A percentile compares a stretch with the other conserved stretches of the same genome.
Evolutionary conservation across 2,113 vertebrate species (phyloP).

Genomic region (Crotalus horridus): DNA sequence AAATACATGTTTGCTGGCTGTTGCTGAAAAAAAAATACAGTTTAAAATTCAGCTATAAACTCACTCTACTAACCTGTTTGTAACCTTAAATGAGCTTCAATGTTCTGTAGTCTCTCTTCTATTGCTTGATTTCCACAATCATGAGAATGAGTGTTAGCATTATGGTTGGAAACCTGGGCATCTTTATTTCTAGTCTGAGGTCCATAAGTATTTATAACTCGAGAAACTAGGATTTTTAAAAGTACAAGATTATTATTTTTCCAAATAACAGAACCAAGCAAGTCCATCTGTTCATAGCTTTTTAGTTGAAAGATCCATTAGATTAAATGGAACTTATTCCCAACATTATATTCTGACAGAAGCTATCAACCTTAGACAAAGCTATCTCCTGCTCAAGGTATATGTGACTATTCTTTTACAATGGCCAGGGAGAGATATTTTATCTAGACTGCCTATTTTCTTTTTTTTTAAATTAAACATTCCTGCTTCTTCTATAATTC

Average conservation of each 20-base stretch:
- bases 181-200: slow-evolving; percentile 85
- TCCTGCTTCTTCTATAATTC: background rate
- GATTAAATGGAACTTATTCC: background rate
- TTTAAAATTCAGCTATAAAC: background rate
- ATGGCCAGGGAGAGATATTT: background rate
- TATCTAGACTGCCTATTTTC: background rate
- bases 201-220: slow-evolving; percentile 93
- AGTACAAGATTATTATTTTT: slow-evolving; percentile 29
- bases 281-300: background rate
- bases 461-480: background rate
- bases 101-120: slow-evolving; percentile 92
- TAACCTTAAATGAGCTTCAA: slow-evolving; percentile 90
- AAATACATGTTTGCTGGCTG: background rate
- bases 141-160: slow-evolving; percentile 58
- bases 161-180: slow-evolving; percentile 69
- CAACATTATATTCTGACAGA: background rate
- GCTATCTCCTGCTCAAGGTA: background rate
- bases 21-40: background rate
- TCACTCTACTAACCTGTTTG: slow-evolving; percentile 74
- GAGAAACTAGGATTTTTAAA: slow-evolving; percentile 77
- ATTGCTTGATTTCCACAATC: slow-evolving; percentile 88
- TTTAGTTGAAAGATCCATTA: background rate
- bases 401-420: background rate
- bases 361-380: background rate
- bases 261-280: background rate